A percentile compares a stretch with the other conserved stretches of the same genome.
phyloP scores from a whole-genome alignment of 2,888 invertebrate genomes.

The Myopa tessellatipennis region DNA sequence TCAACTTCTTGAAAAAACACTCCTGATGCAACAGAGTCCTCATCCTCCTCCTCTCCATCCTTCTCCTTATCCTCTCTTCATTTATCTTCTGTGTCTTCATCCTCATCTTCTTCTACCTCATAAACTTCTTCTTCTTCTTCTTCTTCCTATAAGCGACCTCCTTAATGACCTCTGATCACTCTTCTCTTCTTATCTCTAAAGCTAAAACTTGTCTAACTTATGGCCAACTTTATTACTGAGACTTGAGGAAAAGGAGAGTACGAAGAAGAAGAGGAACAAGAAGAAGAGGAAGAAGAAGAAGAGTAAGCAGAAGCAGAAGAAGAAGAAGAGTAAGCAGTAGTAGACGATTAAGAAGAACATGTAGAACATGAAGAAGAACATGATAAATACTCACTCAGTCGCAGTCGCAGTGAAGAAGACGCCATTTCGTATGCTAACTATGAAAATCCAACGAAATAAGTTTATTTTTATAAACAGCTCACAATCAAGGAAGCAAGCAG shows the following conservation, averaged over 20 bases:
- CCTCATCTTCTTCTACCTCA: background rate
- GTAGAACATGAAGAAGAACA: too few species aligned
- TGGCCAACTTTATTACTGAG: constrained; percentile 1
- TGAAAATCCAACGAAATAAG: background rate
- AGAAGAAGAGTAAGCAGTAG: too few species aligned
- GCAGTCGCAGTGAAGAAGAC: too few species aligned
- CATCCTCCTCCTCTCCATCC: background rate
- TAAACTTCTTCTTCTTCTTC: too few species aligned
- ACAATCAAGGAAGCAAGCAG: background rate
- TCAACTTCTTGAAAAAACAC: background rate
- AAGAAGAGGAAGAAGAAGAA: too few species aligned
- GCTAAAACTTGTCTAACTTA: background rate
- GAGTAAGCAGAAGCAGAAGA: too few species aligned
- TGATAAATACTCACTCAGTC: too few species aligned
- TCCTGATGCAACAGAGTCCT: background rate
- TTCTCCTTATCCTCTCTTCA: background rate
- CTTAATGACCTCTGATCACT: too few species aligned
- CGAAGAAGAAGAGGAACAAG: background rate
- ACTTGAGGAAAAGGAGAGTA: background rate
- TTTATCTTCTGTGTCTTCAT: background rate
- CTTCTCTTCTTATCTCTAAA: background rate
- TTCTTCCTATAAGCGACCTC: too few species aligned
- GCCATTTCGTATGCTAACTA: background rate
- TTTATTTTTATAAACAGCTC: constrained; percentile 5
- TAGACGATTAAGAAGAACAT: too few species aligned